Percentiles rank a stretch among this genome's conserved stretches.
Evolutionary conservation across 2,113 vertebrate genomes (phyloP).

Genomic region (Sebastes schlegelii): DNA sequence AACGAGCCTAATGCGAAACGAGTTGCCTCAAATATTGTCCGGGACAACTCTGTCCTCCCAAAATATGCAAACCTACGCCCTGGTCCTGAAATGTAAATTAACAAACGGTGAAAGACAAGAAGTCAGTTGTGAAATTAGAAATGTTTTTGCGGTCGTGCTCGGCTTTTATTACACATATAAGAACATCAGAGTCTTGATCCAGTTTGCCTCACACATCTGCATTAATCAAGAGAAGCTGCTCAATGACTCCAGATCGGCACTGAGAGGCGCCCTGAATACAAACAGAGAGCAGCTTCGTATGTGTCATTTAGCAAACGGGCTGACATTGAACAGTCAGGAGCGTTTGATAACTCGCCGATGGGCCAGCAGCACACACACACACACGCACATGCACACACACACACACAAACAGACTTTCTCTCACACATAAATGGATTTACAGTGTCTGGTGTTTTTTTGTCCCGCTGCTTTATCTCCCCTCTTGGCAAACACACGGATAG

Average conservation of each 20-base stretch:
- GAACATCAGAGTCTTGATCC: slow-evolving; percentile 10
- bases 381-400: slow-evolving; percentile 11
- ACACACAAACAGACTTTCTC: slow-evolving; percentile 17
- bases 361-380: not conserved
- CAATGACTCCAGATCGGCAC: slow-evolving; percentile 4
- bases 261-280: not conserved
- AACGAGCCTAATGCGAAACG: too few relatives aligned
- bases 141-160: not conserved
- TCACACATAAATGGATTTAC: slow-evolving; percentile 71
- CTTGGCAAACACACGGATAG: slow-evolving; percentile 66
- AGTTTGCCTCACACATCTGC: not conserved
- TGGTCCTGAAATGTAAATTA: not conserved
- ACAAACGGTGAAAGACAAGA: not conserved
- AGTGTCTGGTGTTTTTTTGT: slow-evolving; percentile 56
- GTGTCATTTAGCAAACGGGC: not conserved
- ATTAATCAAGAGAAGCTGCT: slow-evolving; percentile 17
- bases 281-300: not conserved
- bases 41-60: too few relatives aligned
- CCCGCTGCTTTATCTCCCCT: slow-evolving; percentile 56
- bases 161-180: slow-evolving; percentile 4
- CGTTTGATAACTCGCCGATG: not conserved
- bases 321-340: slow-evolving; percentile 32
- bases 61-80: too few relatives aligned
- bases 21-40: too few relatives aligned
- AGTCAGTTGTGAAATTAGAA: not conserved